Conservation (phyloP, 2,888 invertebrate species). For the Sesia apiformis region DNA sequence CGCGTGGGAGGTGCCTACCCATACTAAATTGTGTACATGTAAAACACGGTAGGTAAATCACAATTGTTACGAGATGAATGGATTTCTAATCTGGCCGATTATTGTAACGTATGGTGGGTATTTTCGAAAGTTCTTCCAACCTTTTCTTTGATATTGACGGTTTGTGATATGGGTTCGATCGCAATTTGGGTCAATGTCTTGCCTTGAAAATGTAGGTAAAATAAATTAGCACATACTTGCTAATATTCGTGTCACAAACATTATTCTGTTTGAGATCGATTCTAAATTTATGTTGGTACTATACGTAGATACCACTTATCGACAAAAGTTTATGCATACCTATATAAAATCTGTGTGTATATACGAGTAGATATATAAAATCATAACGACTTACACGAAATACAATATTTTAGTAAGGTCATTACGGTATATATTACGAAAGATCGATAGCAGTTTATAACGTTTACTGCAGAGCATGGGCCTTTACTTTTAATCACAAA, state of each 20-base stretch:
- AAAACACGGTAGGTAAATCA: conserved; percentile 1
- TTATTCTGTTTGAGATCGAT: not conserved
- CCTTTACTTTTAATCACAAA: too few relatives aligned
- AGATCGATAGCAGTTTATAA: too few relatives aligned
- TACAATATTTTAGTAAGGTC: not conserved
- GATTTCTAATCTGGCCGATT: conserved; percentile 12
- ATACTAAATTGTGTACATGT: not conserved
- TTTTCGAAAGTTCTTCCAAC: too few relatives aligned
- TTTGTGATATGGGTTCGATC: too few relatives aligned
- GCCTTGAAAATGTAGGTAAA: conserved; percentile 15
- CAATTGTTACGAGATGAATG: conserved; percentile 5
- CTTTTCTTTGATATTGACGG: too few relatives aligned
- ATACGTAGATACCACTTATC: too few relatives aligned
- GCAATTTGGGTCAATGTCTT: too few relatives aligned
- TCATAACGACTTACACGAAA: not conserved
- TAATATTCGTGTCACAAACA: not conserved
- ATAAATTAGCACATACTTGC: conserved; percentile 7
- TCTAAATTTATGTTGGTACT: too few relatives aligned
- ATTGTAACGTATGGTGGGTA: conserved; percentile 10
- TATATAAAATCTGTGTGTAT: not conserved
- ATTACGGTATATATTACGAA: too few relatives aligned
- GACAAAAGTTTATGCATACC: too few relatives aligned
- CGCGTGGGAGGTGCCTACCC: conserved; percentile 28
- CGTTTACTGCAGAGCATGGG: too few relatives aligned
- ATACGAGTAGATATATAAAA: not conserved